Evolutionary conservation across 1,140 invertebrate species (phyloP).

Genomic region (Melitaea cinxia): DNA sequence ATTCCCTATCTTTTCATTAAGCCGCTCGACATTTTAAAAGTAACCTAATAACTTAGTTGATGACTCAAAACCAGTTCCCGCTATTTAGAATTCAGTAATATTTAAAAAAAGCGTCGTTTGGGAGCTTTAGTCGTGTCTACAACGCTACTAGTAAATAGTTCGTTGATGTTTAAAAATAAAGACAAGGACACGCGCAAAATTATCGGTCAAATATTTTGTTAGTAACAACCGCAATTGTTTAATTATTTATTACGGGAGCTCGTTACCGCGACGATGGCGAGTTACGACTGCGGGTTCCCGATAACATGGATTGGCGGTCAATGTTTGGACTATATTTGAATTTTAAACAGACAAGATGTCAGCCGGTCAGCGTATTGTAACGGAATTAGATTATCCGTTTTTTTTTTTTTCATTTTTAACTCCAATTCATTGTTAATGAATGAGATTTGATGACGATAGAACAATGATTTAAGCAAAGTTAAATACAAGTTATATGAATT

Average conservation of each 20-base stretch:
- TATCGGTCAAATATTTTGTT: constrained; percentile 26
- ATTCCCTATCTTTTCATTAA: constrained; percentile 3
- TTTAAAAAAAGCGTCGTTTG: background rate
- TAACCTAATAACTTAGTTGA: background rate
- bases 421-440: too few species aligned
- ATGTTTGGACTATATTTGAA: background rate
- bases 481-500: too few species aligned
- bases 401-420: too few species aligned
- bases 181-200: background rate
- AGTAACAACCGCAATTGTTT: constrained; percentile 5
- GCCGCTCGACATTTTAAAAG: background rate
- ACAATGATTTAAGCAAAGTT: too few species aligned
- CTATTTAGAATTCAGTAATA: background rate
- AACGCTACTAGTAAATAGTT: too few species aligned
- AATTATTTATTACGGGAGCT: background rate
- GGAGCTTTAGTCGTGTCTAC: background rate
- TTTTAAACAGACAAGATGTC: background rate
- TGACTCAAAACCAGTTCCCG: background rate
- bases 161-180: constrained; percentile 5
- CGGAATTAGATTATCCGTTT: too few species aligned
- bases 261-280: background rate
- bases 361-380: too few species aligned
- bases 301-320: background rate
- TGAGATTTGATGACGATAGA: too few species aligned
- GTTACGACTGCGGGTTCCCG: background rate